Conservation (phyloP, 1,140 invertebrate species). For the Trichomalopsis sarcophagae region DNA sequence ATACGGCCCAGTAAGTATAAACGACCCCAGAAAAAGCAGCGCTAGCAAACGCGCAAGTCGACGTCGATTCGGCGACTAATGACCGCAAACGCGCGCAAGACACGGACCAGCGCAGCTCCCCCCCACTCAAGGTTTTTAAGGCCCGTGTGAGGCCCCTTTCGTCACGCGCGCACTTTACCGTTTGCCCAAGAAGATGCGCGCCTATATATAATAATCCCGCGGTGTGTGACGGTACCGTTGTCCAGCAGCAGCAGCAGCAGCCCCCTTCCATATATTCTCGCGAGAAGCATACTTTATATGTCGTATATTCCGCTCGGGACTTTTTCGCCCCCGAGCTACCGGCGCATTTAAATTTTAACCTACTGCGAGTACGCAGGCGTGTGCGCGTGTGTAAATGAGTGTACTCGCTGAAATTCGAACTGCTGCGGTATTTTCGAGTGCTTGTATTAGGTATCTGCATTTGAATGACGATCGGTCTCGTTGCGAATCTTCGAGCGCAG, state of each 20-base stretch:
- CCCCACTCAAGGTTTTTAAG: not conserved
- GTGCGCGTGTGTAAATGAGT: not conserved
- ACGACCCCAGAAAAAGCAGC: not conserved
- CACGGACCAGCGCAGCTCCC: not conserved
- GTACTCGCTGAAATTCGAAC: not conserved
- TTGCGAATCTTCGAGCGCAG: not conserved
- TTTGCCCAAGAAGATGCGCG: constrained; percentile 24
- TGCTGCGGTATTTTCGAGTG: not conserved
- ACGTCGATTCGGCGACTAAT: constrained; percentile 47
- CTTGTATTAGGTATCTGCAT: too few species aligned
- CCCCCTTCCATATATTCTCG: not conserved
- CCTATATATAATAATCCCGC: not conserved
- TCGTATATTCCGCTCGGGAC: not conserved
- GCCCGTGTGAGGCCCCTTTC: constrained; percentile 34
- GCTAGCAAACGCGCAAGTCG: not conserved
- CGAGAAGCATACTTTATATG: not conserved
- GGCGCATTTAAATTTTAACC: not conserved
- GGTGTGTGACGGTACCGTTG: constrained; percentile 38
- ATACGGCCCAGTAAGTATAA: not conserved
- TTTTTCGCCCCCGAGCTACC: not conserved
- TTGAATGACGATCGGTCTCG: not conserved
- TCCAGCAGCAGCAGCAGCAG: not conserved
- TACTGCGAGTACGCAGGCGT: not conserved
- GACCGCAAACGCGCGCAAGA: not conserved
- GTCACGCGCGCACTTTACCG: constrained; percentile 52